Evolutionary conservation across 2,113 vertebrate species (phyloP).

Genomic region (Gopherus flavomarginatus): DNA sequence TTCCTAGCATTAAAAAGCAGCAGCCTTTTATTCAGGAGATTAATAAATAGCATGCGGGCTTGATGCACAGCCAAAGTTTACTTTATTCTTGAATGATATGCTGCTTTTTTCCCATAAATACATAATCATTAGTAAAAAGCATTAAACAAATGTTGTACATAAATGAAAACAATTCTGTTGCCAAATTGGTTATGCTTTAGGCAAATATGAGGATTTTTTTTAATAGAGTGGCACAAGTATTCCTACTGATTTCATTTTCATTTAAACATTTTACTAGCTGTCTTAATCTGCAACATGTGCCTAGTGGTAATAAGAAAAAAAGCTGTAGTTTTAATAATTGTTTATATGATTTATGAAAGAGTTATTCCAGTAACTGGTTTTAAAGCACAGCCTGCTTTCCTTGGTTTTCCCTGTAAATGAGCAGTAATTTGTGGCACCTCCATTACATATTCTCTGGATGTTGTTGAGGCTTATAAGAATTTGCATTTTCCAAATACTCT

Average conservation of each 20-base stretch:
- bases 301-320: background rate
- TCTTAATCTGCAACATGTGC: background rate
- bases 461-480: background rate
- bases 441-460: background rate
- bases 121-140: constrained; percentile 44
- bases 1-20: constrained; percentile 57
- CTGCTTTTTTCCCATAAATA: constrained; percentile 61
- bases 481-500: background rate
- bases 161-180: constrained; percentile 61
- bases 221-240: constrained; percentile 1
- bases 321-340: background rate
- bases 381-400: background rate
- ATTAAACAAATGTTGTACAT: constrained; percentile 60
- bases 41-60: constrained; percentile 38
- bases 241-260: constrained; percentile 40
- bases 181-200: constrained; percentile 57
- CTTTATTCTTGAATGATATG: constrained; percentile 56
- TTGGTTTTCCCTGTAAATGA: background rate
- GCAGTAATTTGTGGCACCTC: background rate
- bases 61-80: background rate
- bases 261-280: constrained; percentile 42
- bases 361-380: background rate
- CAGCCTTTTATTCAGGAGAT: constrained; percentile 53
- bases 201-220: background rate
- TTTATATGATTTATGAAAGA: background rate